Base-by-base conservation (phyloP, 2,113 vertebrate genomes). In the Myocastor coypus region DNA sequence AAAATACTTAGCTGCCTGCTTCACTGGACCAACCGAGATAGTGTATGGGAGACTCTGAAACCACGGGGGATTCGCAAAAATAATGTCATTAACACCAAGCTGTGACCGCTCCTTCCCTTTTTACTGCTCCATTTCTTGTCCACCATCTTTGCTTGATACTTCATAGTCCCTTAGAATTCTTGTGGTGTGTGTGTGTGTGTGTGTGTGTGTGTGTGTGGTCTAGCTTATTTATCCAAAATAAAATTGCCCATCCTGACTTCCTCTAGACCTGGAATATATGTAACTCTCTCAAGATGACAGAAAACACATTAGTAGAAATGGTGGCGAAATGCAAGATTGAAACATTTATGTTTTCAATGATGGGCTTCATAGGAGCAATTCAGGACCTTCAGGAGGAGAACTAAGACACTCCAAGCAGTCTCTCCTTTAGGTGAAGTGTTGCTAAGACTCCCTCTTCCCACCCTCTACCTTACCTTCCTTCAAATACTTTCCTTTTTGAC, bases 261-360 rank as follows among this genome's bases (percentile, higher is more conserved):
- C 84, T 55, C 14, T 0, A 87, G 50, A 78, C 14, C 57, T 55
- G 17, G 55, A 5, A 42, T 42, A 71, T 55, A 82, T 0, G 52
- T 52, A 40, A 84, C 42, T n/a, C 5, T 71, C 55, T 92, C 55
- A 50, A 42, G 13, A 80, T 6, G 24, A 95, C 52, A 1, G 26
- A 92, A 1, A 81, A 59, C 1, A 0, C 28, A 34, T 77, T 73
- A 93, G 96, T 68, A 97, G 94, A 96, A 81, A 95, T 19, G 71
- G 77, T 40, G 87, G 93, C 83, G 85, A 96, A 92, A 94, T 28
- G 57, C 93, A 97, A 97, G 97, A 93, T 92, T 92, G 69, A 98
- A 97, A 97, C 96, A 69, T 98, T 98, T 98, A 97, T 97, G 97
- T 96, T 96, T 98, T 94, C 83, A 96, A 97, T 96, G 86, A 97